Base-by-base conservation (phyloP, 1,140 invertebrate species). In the Cyphomyrmex costatus region DNA sequence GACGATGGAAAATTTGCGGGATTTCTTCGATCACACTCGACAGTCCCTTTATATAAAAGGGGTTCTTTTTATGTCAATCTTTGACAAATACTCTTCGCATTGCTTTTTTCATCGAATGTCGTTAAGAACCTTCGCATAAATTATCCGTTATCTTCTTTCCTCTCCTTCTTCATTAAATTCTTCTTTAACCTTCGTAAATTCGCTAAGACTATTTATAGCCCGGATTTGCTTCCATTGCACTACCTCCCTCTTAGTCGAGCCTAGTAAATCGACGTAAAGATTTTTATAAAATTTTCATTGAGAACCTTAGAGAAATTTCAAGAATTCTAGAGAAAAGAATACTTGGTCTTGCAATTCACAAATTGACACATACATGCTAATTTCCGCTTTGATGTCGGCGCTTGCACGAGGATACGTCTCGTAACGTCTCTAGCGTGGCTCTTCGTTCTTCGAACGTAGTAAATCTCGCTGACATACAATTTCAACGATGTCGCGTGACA, bases 401-500 rank as follows among this genome's bases (percentile, higher is more conserved):
- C 63, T 49, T n/a, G 12, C 65, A 42, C 36, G 14, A 36, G 21
- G 7, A 42, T 46, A 19, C 24, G 19, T 65, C 42, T 21, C 19
- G 21, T 7, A 76, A 19, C 56, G 30, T 63, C 36, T 63, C 33
- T 4, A 24, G 24, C 14, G 58, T 36, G 14, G 27, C 49, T 58
- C 49, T 68, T 30, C 10, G 36, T 79, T 78, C 60, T 56, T 74
- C 85, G 73, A 74, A 61, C 65, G 30, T 53, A n/a, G 73, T 84
- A 85, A 89, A 90, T 90, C 82, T 87, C 87, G 61, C 49, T 85
- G 89, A 88, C 89, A 10, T 88, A 82, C 80, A 90, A 90, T 90
- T 90, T 90, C 85, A 53, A 61, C 88, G 86, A 61, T 82, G 89
- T 88, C 88, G 85, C 61, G 51, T 56, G 76, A 70, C 77, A 80